phyloP scores from a whole-genome alignment of 2,797 vertebrate genomes.

The Cryptoblepharus egeriae region DNA sequence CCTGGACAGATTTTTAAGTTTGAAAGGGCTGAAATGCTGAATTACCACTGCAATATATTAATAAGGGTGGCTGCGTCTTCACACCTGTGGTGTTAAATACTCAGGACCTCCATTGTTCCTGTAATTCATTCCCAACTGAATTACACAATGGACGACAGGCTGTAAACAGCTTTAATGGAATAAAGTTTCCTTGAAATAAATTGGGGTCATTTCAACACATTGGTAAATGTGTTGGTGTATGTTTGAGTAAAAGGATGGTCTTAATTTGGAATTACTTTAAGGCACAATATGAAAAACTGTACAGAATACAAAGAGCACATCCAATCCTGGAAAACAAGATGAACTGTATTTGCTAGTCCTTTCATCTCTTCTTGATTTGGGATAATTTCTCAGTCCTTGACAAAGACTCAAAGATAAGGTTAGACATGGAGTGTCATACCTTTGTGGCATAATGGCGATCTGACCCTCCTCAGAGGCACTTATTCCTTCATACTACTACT shows the following conservation, averaged over 20 bases:
- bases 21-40: no score
- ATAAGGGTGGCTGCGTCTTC: not conserved
- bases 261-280: not conserved
- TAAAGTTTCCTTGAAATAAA: slow-evolving; percentile 1
- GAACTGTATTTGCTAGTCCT: not conserved
- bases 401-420: no score
- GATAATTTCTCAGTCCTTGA: fast-evolving
- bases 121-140: not conserved
- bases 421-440: no score
- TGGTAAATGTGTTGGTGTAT: not conserved
- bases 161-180: not conserved
- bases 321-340: not conserved
- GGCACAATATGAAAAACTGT: not conserved
- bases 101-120: not conserved
- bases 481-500: not conserved
- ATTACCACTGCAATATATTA: no score
- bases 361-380: not conserved
- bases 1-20: no score
- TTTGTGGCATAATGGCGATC: not conserved
- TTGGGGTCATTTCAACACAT: not conserved
- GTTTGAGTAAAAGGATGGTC: not conserved
- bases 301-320: not conserved
- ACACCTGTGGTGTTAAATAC: not conserved
- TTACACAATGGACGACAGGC: not conserved
- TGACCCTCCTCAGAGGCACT: fast-evolving